A percentile compares a stretch with the other conserved stretches of the same genome.
These are phyloP conservation scores for Datnioides undecimradiatus DNA, from an alignment of 2,113 vertebrate genomes.

Conservation along the genomic window DNA sequence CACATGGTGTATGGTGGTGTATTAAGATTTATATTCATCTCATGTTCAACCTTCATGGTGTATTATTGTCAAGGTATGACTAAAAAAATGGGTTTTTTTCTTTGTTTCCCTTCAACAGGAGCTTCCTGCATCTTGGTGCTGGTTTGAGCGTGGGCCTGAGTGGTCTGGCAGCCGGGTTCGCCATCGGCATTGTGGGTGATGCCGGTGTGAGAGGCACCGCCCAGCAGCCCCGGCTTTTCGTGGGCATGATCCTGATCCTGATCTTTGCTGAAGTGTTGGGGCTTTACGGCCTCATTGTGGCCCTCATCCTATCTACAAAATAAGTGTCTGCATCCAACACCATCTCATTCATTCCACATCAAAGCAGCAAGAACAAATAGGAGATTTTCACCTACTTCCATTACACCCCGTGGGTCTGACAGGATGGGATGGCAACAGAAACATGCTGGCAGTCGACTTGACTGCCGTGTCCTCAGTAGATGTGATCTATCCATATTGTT, in stretches of 20 bases:
- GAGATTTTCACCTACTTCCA: slow-evolving; percentile 81
- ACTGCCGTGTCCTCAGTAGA: slow-evolving; percentile 66
- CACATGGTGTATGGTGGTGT: no score
- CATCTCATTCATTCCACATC: slow-evolving; percentile 79
- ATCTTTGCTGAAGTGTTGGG: slow-evolving; percentile 99
- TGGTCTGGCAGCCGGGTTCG: slow-evolving; percentile 96
- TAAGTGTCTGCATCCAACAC: slow-evolving; percentile 76
- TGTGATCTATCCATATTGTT: slow-evolving; percentile 74
- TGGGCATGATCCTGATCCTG: slow-evolving; percentile 99
- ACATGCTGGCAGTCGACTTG: slow-evolving; percentile 52
- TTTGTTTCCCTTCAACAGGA: slow-evolving; percentile 82
- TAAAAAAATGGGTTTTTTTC: neutral
- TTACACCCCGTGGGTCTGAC: slow-evolving; percentile 75
- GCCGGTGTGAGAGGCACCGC: slow-evolving; percentile 96
- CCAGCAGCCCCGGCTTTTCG: slow-evolving; percentile 97
- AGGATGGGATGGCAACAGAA: slow-evolving; percentile 77
- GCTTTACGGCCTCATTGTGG: slow-evolving; percentile 98
- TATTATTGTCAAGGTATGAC: neutral
- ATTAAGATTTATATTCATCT: no score
- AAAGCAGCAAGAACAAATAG: slow-evolving; percentile 81
- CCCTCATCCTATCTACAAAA: slow-evolving; percentile 99
- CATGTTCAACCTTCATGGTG: neutral
- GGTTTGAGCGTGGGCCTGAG: slow-evolving; percentile 98
- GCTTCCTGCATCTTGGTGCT: slow-evolving; percentile 96
- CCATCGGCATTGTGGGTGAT: slow-evolving; percentile 98